Percentiles rank a stretch among this genome's conserved stretches.
Conservation (phyloP, 2,888 invertebrate genomes). For the Euplagia quadripunctaria region DNA sequence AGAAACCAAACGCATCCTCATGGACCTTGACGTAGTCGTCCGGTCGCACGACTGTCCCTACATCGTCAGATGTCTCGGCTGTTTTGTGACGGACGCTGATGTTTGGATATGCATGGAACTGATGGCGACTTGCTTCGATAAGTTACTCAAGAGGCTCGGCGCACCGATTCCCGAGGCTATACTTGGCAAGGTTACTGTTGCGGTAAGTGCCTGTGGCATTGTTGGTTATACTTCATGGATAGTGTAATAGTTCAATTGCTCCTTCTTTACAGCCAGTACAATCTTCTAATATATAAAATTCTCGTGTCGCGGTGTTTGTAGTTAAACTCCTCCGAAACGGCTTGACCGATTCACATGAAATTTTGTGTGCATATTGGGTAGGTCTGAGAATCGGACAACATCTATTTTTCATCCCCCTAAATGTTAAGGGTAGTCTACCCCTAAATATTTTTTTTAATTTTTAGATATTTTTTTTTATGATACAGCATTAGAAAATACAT, state of each 20-base stretch:
- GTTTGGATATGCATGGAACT: constrained; percentile 99
- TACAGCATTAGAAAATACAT: no score
- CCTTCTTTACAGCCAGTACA: not conserved
- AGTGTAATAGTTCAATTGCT: not conserved
- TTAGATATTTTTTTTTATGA: no score
- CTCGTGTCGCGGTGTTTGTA: no score
- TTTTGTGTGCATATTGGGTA: no score
- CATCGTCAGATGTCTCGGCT: constrained; percentile 98
- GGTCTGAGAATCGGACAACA: no score
- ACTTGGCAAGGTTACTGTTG: constrained; percentile 98
- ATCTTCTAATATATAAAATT: no score
- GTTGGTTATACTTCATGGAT: not conserved
- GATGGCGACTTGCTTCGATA: constrained; percentile 99
- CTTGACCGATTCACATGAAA: no score
- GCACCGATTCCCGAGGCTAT: constrained; percentile 98
- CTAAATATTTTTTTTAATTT: no score
- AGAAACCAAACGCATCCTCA: constrained; percentile 98
- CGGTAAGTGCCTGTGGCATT: constrained; percentile 87
- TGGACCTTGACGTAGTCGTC: constrained; percentile 99
- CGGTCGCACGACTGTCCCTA: constrained; percentile 98
- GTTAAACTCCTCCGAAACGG: no score
- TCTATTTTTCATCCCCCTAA: no score
- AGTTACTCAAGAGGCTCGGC: constrained; percentile 94
- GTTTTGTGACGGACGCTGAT: constrained; percentile 98
- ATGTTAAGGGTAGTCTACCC: no score